Evolutionary conservation across 2,888 invertebrate genomes (phyloP).

Genomic region (Yponomeuta sedellus): DNA sequence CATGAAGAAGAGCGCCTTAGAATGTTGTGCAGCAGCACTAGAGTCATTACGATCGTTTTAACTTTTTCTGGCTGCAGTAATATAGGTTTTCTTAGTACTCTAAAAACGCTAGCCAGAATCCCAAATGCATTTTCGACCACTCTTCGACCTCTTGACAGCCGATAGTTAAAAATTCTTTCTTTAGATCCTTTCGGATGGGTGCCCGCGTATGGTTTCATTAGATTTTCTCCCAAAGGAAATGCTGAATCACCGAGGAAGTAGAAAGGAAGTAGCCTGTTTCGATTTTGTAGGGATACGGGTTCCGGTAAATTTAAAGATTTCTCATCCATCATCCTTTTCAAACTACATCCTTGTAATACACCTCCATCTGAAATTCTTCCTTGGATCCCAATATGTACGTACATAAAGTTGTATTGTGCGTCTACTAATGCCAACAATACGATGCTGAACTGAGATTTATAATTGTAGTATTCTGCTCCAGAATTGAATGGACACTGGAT

Average conservation of each 20-base stretch:
- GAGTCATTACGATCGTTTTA: constrained; percentile 20
- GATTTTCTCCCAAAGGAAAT: constrained; percentile 23
- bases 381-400: constrained; percentile 17
- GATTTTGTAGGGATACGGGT: constrained; percentile 19
- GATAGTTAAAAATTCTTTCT: constrained; percentile 26
- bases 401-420: constrained; percentile 17
- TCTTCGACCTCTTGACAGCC: constrained; percentile 24
- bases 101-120: constrained; percentile 22
- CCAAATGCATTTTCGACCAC: too few relatives aligned
- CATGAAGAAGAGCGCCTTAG: constrained; percentile 24
- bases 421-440: constrained; percentile 39
- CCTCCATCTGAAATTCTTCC: constrained; percentile 19
- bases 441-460: constrained; percentile 33
- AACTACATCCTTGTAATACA: constrained; percentile 11
- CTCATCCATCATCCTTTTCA: constrained; percentile 18
- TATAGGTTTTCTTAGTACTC: constrained; percentile 26
- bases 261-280: constrained; percentile 21
- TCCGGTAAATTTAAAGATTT: constrained; percentile 21
- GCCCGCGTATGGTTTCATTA: constrained; percentile 25
- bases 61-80: constrained; percentile 22
- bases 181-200: constrained; percentile 18
- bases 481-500: constrained; percentile 29
- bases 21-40: constrained; percentile 27
- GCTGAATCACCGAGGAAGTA: constrained; percentile 23
- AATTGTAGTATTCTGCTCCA: constrained; percentile 34